Conservation (phyloP, 2,113 vertebrate species). For the Porphyrio hochstetteri region DNA sequence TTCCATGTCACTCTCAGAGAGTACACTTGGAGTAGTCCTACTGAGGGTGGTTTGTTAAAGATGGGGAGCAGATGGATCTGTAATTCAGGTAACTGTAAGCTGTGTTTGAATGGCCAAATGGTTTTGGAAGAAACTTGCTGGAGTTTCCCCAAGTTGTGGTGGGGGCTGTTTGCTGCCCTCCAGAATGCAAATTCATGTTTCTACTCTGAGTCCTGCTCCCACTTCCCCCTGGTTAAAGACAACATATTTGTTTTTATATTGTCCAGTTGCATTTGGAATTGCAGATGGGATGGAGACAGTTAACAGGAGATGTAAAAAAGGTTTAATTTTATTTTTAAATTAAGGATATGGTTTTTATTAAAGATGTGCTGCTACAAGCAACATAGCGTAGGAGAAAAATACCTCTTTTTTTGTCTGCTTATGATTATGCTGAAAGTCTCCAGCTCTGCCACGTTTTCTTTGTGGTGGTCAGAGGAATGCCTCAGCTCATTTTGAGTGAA, state of each 20-base stretch:
- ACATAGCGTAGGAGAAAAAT: background rate
- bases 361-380: background rate
- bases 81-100: background rate
- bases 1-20: background rate
- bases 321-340: background rate
- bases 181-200: no score
- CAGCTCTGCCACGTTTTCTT: background rate
- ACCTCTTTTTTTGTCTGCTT: fast-evolving
- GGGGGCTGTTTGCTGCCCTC: background rate
- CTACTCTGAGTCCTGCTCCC: background rate
- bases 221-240: background rate
- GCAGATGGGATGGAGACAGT: background rate
- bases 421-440: background rate
- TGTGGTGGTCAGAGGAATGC: background rate
- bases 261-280: background rate
- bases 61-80: background rate
- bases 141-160: background rate
- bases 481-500: background rate
- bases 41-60: background rate
- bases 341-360: background rate
- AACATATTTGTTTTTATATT: fast-evolving
- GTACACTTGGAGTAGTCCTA: fast-evolving
- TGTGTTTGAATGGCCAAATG: background rate
- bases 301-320: background rate
- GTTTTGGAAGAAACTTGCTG: background rate